These are phyloP conservation scores for Scolopax rusticola DNA, from an alignment of 2,797 vertebrate species.

Conservation along the genomic window DNA sequence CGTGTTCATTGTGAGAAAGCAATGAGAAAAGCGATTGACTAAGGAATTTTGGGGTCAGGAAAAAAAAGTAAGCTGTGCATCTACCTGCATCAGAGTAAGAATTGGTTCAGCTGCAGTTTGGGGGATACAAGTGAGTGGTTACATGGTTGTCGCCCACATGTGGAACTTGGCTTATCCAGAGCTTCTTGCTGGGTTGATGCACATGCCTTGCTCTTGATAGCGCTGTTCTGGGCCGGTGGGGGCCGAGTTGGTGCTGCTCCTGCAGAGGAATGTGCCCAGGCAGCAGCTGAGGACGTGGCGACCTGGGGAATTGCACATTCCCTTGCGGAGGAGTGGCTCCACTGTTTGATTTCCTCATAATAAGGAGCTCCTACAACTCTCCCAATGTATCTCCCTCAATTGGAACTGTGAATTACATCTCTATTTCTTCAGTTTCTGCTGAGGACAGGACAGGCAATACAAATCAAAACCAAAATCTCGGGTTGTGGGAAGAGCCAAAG, in stretches of 20 bases:
- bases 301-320: background rate
- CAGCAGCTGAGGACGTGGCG: background rate
- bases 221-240: background rate
- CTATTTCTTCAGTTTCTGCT: background rate
- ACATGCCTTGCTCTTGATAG: background rate
- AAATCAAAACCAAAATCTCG: conserved; percentile 16
- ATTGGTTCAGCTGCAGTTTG: background rate
- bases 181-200: background rate
- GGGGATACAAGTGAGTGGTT: background rate
- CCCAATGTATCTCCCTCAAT: background rate
- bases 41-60: background rate
- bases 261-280: background rate
- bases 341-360: background rate
- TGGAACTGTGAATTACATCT: background rate
- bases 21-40: background rate
- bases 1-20: background rate
- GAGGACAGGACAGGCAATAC: background rate
- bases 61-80: background rate
- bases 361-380: background rate
- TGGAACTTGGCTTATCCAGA: background rate
- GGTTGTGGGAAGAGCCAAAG: conserved; percentile 32
- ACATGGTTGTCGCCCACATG: background rate
- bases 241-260: background rate
- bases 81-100: background rate
- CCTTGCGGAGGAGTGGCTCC: background rate